A percentile compares a stretch with the other conserved stretches of the same genome.
Conservation (phyloP, 2,113 vertebrate genomes). For the Tyrannus savana region DNA sequence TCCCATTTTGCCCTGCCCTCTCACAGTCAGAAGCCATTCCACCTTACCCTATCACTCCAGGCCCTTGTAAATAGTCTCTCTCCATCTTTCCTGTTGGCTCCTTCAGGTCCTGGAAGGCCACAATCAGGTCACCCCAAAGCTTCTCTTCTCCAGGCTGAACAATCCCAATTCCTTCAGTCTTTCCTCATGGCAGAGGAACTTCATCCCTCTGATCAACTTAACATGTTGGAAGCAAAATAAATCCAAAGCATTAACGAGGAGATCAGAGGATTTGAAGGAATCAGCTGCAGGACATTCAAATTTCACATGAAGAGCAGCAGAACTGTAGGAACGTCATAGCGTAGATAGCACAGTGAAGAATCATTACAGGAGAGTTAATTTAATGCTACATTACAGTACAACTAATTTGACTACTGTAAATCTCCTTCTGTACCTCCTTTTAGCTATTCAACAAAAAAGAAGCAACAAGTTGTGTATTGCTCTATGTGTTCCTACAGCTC, state of each 20-base stretch:
- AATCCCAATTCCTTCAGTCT: not conserved
- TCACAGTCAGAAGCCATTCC: not conserved
- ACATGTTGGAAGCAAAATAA: not conserved
- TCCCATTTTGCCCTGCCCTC: rapidly evolving
- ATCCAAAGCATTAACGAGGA: not conserved
- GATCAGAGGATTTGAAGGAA: not conserved
- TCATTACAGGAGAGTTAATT: not conserved
- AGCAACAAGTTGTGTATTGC: not conserved
- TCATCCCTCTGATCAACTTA: not conserved
- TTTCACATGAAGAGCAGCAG: not conserved
- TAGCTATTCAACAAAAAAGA: not conserved
- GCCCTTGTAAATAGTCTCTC: no score
- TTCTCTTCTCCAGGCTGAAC: not conserved
- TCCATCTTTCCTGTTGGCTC: rapidly evolving
- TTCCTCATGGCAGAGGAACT: not conserved
- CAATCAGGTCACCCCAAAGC: rapidly evolving
- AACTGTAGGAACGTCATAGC: not conserved
- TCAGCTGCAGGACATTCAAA: not conserved
- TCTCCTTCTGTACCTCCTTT: not conserved
- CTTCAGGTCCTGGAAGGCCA: not conserved
- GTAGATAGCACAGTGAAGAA: not conserved
- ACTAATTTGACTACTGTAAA: not conserved
- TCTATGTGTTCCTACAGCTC: not conserved
- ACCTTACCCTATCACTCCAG: not conserved
- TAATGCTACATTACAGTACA: not conserved